A percentile compares a stretch with the other conserved stretches of the same genome.
Evolutionary conservation across 2,888 invertebrate species (phyloP).

Genomic region (Cryptus viduatorius): DNA sequence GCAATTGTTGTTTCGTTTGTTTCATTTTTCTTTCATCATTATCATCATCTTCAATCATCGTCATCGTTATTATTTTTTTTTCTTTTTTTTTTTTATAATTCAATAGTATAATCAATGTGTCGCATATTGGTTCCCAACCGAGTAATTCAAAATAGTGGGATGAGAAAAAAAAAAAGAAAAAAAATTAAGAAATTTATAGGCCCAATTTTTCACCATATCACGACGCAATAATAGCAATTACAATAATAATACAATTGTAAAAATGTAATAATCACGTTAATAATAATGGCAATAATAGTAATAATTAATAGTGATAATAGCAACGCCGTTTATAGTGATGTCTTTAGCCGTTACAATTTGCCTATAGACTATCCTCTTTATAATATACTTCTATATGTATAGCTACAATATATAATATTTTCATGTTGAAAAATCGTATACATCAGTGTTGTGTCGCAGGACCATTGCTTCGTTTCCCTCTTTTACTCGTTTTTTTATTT

Average conservation of each 20-base stretch:
- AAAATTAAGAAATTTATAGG: constrained; percentile 32
- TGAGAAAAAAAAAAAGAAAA: constrained; percentile 16
- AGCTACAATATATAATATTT: constrained; percentile 85
- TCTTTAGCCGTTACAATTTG: constrained; percentile 80
- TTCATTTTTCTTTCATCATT: constrained; percentile 63
- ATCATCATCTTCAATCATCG: constrained; percentile 27
- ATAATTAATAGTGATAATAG: constrained; percentile 74
- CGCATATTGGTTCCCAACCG: constrained; percentile 52
- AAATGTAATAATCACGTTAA: constrained; percentile 74
- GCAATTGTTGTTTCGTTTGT: constrained; percentile 58
- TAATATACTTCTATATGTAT: constrained; percentile 81
- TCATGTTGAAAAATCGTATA: constrained; percentile 86
- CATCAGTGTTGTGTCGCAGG: constrained; percentile 85
- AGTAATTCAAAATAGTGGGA: constrained; percentile 51
- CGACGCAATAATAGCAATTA: constrained; percentile 73
- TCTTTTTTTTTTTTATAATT: constrained; percentile 6
- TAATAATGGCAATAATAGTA: constrained; percentile 74
- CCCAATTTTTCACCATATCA: constrained; percentile 63
- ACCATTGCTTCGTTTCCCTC: constrained; percentile 82
- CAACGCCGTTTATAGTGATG: constrained; percentile 80
- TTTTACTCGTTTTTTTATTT: constrained; percentile 63
- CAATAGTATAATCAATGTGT: constrained; percentile 45
- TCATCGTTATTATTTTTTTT: constrained; percentile 8
- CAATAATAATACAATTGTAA: constrained; percentile 77
- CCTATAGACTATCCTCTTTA: constrained; percentile 83